Conservation (phyloP, 2,113 vertebrate species). For the Malurus cyaneus region DNA sequence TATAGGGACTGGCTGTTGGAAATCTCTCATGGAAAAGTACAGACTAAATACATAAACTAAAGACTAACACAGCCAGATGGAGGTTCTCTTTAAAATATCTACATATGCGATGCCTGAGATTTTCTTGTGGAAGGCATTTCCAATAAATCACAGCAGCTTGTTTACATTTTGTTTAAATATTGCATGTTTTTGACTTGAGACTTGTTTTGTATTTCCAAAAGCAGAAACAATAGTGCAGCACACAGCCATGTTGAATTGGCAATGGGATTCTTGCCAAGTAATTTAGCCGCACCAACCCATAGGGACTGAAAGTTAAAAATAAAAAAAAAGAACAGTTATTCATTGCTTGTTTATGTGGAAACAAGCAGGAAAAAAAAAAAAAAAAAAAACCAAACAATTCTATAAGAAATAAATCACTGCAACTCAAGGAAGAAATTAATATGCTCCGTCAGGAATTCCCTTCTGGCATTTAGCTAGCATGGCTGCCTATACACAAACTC, state of each 20-base stretch:
- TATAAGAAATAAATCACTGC: background rate
- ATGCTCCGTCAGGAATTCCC: background rate
- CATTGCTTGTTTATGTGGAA: background rate
- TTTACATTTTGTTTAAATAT: background rate
- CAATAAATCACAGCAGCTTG: background rate
- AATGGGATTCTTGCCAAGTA: background rate
- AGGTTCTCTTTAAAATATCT: background rate
- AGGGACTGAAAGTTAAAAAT: background rate
- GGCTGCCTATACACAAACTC: background rate
- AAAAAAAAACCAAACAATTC: background rate
- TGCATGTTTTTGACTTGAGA: background rate
- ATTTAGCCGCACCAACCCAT: background rate
- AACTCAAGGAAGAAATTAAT: background rate
- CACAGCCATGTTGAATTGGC: background rate
- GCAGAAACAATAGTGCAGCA: background rate
- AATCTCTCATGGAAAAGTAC: background rate
- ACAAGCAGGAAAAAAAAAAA: background rate
- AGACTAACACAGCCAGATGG: background rate
- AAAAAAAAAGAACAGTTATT: background rate
- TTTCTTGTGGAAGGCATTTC: background rate
- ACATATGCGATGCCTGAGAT: background rate
- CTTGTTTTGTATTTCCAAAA: background rate
- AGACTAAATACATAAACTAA: background rate
- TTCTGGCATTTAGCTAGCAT: background rate
- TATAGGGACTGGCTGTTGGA: fast-evolving